Conservation (phyloP, 2,888 invertebrate species). For the Phyllotreta striolata region DNA sequence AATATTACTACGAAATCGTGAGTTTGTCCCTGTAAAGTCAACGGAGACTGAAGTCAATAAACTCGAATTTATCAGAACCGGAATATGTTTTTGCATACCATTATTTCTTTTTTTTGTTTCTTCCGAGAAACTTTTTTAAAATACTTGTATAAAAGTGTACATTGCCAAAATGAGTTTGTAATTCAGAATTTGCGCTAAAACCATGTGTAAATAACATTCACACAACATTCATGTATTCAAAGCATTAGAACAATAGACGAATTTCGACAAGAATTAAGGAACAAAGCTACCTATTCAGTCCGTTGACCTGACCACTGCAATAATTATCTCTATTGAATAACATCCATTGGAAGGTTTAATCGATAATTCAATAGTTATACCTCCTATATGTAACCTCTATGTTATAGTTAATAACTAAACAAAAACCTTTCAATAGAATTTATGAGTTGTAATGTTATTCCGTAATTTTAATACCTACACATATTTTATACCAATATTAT, state of each 20-base stretch:
- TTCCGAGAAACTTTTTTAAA: neutral
- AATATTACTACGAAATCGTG: constrained; percentile 30
- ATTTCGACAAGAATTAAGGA: too few species aligned
- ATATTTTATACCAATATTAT: too few species aligned
- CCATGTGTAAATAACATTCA: too few species aligned
- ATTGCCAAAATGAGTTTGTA: neutral
- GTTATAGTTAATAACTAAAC: constrained; percentile 14
- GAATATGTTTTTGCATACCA: neutral
- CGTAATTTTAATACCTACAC: too few species aligned
- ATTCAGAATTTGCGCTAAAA: too few species aligned
- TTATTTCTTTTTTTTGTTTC: too few species aligned
- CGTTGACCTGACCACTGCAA: neutral
- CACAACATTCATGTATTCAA: too few species aligned
- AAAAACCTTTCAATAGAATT: constrained; percentile 1
- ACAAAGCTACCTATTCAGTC: neutral
- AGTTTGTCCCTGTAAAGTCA: constrained; percentile 28
- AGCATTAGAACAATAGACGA: too few species aligned
- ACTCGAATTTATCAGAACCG: constrained; percentile 20
- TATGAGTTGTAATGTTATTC: too few species aligned
- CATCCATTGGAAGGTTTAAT: neutral
- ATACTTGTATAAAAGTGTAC: neutral
- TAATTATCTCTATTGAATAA: neutral
- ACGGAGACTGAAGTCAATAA: constrained; percentile 26
- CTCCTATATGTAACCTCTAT: neutral
- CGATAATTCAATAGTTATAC: neutral